Conservation (phyloP, 2,797 vertebrate species). For the Alfaro cultratus region DNA sequence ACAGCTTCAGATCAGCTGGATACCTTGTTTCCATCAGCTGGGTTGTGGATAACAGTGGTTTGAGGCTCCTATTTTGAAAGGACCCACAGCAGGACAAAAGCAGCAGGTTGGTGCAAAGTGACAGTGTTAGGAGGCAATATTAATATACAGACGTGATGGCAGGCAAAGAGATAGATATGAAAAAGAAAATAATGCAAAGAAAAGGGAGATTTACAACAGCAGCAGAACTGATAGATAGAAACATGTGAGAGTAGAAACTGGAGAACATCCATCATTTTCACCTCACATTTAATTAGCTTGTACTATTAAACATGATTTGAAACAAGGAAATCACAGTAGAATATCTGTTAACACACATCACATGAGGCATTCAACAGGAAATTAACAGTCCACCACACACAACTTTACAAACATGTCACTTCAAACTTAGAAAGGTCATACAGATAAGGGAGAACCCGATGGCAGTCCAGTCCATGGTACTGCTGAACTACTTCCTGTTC, state of each 20-base stretch:
- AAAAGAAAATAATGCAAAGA: background rate
- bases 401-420: constrained; percentile 1
- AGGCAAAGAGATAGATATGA: background rate
- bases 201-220: constrained; percentile 10
- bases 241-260: constrained; percentile 5
- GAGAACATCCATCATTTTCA: constrained; percentile 15
- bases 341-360: background rate
- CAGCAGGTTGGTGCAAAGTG: constrained; percentile 58
- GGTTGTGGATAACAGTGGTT: constrained; percentile 99
- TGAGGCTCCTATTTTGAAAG: constrained; percentile 93
- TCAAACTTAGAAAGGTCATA: background rate
- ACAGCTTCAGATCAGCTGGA: constrained; percentile 55
- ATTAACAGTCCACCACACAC: background rate
- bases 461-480: background rate
- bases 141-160: constrained; percentile 1
- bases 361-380: background rate
- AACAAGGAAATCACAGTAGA: background rate
- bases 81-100: constrained; percentile 67
- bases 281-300: constrained; percentile 12
- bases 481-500: constrained; percentile 18
- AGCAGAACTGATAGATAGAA: constrained; percentile 14
- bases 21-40: constrained; percentile 99
- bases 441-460: background rate
- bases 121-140: constrained; percentile 61
- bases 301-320: background rate